Evolutionary conservation across 2,113 vertebrate species (phyloP).

Genomic region (Callipepla squamata): DNA sequence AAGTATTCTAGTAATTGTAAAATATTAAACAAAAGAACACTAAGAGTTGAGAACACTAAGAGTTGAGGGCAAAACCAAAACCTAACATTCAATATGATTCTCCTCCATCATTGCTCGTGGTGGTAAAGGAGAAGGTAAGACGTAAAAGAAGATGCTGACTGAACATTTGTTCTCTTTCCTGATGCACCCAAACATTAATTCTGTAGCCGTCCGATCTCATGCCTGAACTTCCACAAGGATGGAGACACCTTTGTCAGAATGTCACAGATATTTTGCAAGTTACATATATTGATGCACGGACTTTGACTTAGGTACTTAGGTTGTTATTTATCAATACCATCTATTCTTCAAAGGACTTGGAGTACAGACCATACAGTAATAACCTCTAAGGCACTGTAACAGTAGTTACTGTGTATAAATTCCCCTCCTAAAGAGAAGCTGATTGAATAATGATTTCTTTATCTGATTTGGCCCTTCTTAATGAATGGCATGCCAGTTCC

Average conservation of each 20-base stretch:
- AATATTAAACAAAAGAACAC: background rate
- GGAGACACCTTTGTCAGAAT: background rate
- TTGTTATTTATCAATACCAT: background rate
- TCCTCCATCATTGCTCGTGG: background rate
- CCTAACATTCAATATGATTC: background rate
- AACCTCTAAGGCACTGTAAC: background rate
- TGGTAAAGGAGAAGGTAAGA: background rate
- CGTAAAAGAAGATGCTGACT: background rate
- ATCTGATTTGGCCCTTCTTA: background rate
- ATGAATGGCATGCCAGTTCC: background rate
- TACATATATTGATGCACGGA: background rate
- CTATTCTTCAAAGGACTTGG: background rate
- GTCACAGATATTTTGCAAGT: background rate
- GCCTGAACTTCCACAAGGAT: background rate
- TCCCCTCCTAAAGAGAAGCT: background rate
- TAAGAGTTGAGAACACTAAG: background rate
- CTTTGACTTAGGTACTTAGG: background rate
- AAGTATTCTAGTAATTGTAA: background rate
- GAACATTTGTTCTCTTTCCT: background rate
- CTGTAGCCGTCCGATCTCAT: background rate
- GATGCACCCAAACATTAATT: background rate
- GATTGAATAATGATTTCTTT: background rate
- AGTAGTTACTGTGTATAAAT: background rate
- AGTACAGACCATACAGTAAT: background rate
- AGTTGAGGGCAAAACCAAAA: background rate